phyloP scores from a whole-genome alignment of 2,888 invertebrate genomes.

The Lepidocyrtoides sp. region DNA sequence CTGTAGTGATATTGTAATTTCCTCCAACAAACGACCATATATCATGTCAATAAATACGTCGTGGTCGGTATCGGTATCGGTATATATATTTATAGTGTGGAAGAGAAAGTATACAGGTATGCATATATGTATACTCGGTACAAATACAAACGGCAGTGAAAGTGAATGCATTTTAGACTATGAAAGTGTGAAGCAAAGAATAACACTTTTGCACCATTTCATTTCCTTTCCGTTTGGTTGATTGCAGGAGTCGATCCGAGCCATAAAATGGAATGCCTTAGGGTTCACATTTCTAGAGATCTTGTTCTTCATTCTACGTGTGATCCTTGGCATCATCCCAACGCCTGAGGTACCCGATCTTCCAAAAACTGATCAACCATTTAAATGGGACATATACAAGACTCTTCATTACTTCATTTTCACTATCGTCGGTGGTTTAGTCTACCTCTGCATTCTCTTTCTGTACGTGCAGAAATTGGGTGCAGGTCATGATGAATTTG shows the following conservation, averaged over 20 bases:
- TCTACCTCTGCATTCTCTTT: slow-evolving; percentile 82
- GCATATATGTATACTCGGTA: too few species aligned
- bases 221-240: slow-evolving; percentile 52
- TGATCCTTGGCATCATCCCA: slow-evolving; percentile 79
- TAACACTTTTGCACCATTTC: slow-evolving; percentile 59
- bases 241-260: slow-evolving; percentile 79
- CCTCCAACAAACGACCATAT: too few species aligned
- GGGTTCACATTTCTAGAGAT: slow-evolving; percentile 80
- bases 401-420: slow-evolving; percentile 83
- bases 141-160: too few species aligned
- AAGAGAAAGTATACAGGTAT: too few species aligned
- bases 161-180: slow-evolving; percentile 5
- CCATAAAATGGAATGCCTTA: slow-evolving; percentile 81
- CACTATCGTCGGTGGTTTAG: slow-evolving; percentile 82
- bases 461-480: slow-evolving; percentile 78
- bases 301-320: slow-evolving; percentile 80
- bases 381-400: slow-evolving; percentile 82
- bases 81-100: too few species aligned
- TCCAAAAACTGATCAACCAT: slow-evolving; percentile 79
- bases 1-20: too few species aligned
- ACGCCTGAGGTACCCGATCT: slow-evolving; percentile 78
- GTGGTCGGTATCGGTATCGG: too few species aligned
- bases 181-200: too few species aligned
- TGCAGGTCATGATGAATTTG: slow-evolving; percentile 79
- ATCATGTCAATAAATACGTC: too few species aligned